Evolutionary conservation across 2,113 vertebrate genomes (phyloP).

Genomic region (Podarcis raffonei): DNA sequence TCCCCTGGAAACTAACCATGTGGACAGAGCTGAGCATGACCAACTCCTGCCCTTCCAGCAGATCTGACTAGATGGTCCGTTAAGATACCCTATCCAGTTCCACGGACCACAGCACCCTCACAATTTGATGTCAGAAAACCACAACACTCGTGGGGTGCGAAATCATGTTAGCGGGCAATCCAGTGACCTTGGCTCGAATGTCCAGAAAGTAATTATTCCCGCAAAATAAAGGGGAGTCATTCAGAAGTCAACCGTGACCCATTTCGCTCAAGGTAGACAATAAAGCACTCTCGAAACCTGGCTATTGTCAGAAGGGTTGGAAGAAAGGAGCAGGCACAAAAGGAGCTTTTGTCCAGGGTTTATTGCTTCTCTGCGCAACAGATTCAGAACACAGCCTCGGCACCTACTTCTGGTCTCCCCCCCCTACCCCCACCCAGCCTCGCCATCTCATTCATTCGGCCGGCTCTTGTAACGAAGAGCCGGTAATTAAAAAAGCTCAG

Average conservation of each 20-base stretch:
- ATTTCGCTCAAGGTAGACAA: conserved; percentile 63
- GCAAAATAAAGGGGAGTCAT: conserved; percentile 24
- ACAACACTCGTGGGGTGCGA: fast-evolving
- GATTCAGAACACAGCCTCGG: conserved; percentile 41
- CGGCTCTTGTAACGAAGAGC: conserved; percentile 28
- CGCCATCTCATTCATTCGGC: conserved; percentile 36
- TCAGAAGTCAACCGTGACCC: conserved; percentile 29
- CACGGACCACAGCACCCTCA: background rate
- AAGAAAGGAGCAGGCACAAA: conserved; percentile 64
- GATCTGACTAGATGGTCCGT: too few species aligned
- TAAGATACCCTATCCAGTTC: background rate
- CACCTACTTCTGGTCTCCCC: conserved; percentile 34
- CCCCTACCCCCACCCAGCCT: background rate
- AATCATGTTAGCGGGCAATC: background rate
- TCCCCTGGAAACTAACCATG: background rate
- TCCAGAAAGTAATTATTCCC: background rate
- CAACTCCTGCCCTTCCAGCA: background rate
- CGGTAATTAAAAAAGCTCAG: conserved; percentile 72
- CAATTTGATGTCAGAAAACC: fast-evolving
- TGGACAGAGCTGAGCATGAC: too few species aligned
- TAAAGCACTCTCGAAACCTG: conserved; percentile 48
- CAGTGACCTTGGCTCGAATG: background rate
- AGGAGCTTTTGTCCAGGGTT: conserved; percentile 51
- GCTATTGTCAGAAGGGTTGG: conserved; percentile 49
- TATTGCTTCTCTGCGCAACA: conserved; percentile 45